Percentiles rank a stretch among this genome's conserved stretches.
phyloP scores from a whole-genome alignment of 2,113 vertebrate genomes.

The Corapipo altera region DNA sequence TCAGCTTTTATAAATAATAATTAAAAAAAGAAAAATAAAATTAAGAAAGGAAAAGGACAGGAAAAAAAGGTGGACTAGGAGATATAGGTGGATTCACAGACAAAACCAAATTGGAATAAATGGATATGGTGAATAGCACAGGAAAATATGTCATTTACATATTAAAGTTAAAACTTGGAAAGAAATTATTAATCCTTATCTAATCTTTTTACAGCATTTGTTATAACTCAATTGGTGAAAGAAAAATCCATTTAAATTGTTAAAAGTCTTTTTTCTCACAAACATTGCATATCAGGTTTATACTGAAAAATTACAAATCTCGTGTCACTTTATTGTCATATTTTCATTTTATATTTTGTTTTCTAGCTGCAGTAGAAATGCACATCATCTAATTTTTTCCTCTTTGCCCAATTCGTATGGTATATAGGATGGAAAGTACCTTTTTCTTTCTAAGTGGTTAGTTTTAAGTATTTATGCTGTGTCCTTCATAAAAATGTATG shows the following conservation, averaged over 20 bases:
- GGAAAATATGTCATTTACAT: neutral
- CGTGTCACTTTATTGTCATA: fast-evolving
- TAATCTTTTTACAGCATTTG: neutral
- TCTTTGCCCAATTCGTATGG: neutral
- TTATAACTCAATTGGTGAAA: neutral
- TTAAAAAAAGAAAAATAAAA: neutral
- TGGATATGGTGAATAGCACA: neutral
- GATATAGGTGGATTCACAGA: neutral
- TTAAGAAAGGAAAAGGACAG: neutral
- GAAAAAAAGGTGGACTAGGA: neutral
- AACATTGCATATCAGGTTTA: neutral
- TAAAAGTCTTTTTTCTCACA: neutral
- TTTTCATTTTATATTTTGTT: neutral
- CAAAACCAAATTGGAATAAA: neutral
- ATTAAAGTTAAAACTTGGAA: neutral
- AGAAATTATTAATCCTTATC: neutral
- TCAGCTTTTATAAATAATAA: neutral
- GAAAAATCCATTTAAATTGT: neutral
- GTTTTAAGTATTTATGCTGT: neutral
- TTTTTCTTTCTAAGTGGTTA: neutral
- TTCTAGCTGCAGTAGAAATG: neutral
- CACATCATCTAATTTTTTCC: neutral
- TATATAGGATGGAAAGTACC: neutral
- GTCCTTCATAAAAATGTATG: neutral
- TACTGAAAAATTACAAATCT: neutral